Evolutionary conservation across 2,797 vertebrate genomes (phyloP).

Genomic region (Steatocranus sp.): DNA sequence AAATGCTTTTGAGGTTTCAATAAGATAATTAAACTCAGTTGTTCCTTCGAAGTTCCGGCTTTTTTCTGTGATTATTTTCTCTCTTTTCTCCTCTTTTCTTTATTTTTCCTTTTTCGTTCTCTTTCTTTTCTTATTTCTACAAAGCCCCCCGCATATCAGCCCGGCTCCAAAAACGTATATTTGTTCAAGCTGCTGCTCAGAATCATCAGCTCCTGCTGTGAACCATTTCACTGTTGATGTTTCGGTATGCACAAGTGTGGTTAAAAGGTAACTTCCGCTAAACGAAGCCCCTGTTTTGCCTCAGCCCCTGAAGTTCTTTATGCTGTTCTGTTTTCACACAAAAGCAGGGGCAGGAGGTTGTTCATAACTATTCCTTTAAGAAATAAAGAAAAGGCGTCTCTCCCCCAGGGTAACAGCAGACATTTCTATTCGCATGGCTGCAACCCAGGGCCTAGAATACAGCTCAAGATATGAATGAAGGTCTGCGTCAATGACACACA

Average conservation of each 20-base stretch:
- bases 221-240: conserved; percentile 42
- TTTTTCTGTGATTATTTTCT: conserved; percentile 29
- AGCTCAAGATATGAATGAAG: background rate
- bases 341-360: background rate
- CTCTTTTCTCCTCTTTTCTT: background rate
- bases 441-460: background rate
- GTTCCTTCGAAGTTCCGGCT: conserved; percentile 50
- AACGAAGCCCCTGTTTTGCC: conserved; percentile 17
- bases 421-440: background rate
- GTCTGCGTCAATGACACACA: background rate
- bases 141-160: conserved; percentile 30
- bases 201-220: conserved; percentile 41
- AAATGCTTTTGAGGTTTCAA: conserved; percentile 70
- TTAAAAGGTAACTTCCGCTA: conserved; percentile 31
- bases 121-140: background rate
- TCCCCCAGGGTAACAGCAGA: background rate
- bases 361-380: background rate
- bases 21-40: conserved; percentile 73
- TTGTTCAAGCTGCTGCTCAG: conserved; percentile 35
- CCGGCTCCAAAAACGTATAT: conserved; percentile 24
- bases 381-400: background rate
- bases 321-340: conserved; percentile 1
- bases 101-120: background rate
- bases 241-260: conserved; percentile 44
- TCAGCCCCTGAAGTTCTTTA: background rate